Evolutionary conservation across 2,888 invertebrate genomes (phyloP).

Genomic region (Callosobruchus maculatus): DNA sequence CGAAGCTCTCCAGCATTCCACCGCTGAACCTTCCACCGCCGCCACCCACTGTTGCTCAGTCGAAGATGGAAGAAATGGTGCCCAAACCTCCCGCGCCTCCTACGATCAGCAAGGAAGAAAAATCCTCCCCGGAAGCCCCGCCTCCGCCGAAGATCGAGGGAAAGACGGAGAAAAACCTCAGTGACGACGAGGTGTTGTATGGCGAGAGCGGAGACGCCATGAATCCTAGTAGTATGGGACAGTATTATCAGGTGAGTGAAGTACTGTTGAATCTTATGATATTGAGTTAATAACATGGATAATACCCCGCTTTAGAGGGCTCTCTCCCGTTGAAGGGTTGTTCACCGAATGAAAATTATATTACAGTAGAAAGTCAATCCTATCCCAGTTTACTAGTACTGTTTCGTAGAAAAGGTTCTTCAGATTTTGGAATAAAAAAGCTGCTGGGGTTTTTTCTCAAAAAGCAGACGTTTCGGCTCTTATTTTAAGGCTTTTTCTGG

Average conservation of each 20-base stretch:
- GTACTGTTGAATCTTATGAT: too few species aligned
- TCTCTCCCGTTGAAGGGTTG: too few species aligned
- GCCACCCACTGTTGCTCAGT: slow-evolving; percentile 13
- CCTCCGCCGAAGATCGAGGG: slow-evolving; percentile 19
- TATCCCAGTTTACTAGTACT: too few species aligned
- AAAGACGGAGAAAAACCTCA: slow-evolving; percentile 19
- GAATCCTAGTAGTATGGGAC: slow-evolving; percentile 31
- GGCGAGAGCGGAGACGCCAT: slow-evolving; percentile 27
- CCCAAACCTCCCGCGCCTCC: slow-evolving; percentile 36
- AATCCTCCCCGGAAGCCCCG: slow-evolving; percentile 19
- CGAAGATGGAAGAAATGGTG: neutral
- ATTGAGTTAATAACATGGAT: too few species aligned
- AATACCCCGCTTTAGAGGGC: too few species aligned
- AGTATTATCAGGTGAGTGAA: slow-evolving; percentile 31
- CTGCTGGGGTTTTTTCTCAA: too few species aligned
- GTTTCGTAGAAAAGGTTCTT: too few species aligned
- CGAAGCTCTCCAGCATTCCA: slow-evolving; percentile 44
- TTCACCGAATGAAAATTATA: too few species aligned
- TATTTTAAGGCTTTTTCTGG: too few species aligned
- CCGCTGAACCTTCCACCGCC: slow-evolving; percentile 38
- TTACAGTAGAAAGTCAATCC: too few species aligned
- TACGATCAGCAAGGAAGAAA: slow-evolving; percentile 25
- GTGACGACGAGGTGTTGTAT: slow-evolving; percentile 28
- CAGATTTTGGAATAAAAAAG: too few species aligned
- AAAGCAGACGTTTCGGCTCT: too few species aligned